Evolutionary conservation across 1,140 invertebrate genomes (phyloP).

Genomic region (Macrotrachela quadricornifera): DNA sequence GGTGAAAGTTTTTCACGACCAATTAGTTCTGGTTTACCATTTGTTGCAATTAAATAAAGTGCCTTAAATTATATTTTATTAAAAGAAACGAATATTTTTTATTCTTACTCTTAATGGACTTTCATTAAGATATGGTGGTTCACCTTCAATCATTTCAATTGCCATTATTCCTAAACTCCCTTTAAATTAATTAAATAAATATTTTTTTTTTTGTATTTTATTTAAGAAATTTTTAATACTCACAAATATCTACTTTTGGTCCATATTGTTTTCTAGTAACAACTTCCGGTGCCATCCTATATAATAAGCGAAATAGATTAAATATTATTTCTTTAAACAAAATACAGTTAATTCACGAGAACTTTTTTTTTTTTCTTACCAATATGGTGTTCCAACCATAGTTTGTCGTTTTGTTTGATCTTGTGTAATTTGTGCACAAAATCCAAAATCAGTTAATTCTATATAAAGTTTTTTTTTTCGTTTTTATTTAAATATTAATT

Average conservation of each 20-base stretch:
- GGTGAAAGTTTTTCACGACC: constrained; percentile 81
- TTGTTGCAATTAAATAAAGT: constrained; percentile 91
- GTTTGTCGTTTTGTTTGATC: constrained; percentile 96
- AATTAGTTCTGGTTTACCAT: constrained; percentile 96
- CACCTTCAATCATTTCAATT: constrained; percentile 97
- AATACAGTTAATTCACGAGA: too few species aligned
- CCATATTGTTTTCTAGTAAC: constrained; percentile 46
- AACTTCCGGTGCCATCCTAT: constrained; percentile 72
- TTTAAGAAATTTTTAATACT: not conserved
- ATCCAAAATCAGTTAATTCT: constrained; percentile 77
- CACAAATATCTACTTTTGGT: constrained; percentile 78
- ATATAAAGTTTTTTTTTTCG: too few species aligned
- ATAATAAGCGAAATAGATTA: too few species aligned
- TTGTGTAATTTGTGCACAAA: constrained; percentile 95
- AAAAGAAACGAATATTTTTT: too few species aligned
- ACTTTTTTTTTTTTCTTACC: constrained; percentile 20
- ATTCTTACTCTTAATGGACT: constrained; percentile 42
- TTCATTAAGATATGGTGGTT: constrained; percentile 92
- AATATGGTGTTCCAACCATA: constrained; percentile 47
- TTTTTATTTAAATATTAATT: too few species aligned
- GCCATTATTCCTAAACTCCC: constrained; percentile 80
- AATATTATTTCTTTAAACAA: too few species aligned
- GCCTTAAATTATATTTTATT: constrained; percentile 34
- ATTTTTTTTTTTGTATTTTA: constrained; percentile 10
- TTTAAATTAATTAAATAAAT: too few species aligned